Base-by-base conservation (phyloP, 2,113 vertebrate species). In the Neopipo cinnamomea region DNA sequence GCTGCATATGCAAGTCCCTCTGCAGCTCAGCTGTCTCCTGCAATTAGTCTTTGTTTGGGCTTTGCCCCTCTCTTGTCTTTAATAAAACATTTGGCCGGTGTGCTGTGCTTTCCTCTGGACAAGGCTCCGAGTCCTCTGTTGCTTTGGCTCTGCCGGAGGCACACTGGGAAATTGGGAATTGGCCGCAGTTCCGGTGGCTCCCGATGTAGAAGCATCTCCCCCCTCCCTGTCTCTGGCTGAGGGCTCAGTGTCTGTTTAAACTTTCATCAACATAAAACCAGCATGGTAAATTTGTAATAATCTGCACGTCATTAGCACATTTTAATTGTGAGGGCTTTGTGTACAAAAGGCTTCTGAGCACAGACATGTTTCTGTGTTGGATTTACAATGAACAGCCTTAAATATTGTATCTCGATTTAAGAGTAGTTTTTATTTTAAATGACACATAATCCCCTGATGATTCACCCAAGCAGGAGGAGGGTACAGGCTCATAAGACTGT, bases 291-390 rank as follows among this genome's bases (percentile, higher is more conserved):
- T 66, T 14, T 53, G 89, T 58, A 46, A 70, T 37, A 53, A 91
- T 89, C 91, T 96, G 94, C 94, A 92, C 89, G 66, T 62, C 93
- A 95, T 96, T 95, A 97, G 88, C 91, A 93, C 85, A 58, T 93
- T 91, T 92, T 91, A 91, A 93, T 96, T 95, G 92, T 94, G 58
- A 42, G 73, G 81, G 50, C 74, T 84, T 27, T 11, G 73, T 8
- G 89, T 89, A 79, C 91, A 95, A 94, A 95, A 82, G 77, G 41
- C 53, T 89, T 35, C 79, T 50, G 59, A 77, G 91, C 63, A 47
- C 70, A 66, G 73, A n/a, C 23, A 0, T 21, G n/a, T 89, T 93
- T 52, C 52, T 47, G 80, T 6, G 8, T 4, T 20, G 42, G 85
- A 11, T 93, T 92, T 89, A 39, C 81, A 66, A n/a, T 0, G 8